Base-by-base conservation (phyloP, 2,888 invertebrate genomes). In the Osedax frankpressi region DNA sequence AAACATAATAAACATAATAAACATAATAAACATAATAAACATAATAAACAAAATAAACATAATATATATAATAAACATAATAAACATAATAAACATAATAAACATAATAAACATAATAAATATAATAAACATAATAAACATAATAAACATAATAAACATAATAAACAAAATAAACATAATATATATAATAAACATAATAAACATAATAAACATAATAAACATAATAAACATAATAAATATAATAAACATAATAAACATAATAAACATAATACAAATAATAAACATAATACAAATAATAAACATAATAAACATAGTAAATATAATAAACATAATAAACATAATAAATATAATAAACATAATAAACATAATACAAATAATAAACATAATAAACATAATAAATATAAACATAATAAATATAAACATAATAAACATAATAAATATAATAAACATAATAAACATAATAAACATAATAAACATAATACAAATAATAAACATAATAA, bases 131-230 rank as follows among this genome's bases (percentile, higher is more conserved):
- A 29, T 30, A 30, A 3, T n/a, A 70, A 70, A 14, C 19, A 70
- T 90, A 73, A 89, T 93, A 67, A 96, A 95, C 85, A 97, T 97
- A 89, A 88, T 94, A 80, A 76, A 76, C 71, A 62, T 60, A n/a
- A n/a, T n/a, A n/a, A n/a, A n/a, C n/a, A n/a, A n/a, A n/a, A n/a
- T n/a, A n/a, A n/a, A n/a, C n/a, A n/a, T n/a, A n/a, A n/a, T n/a
- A n/a, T n/a, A n/a, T n/a, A n/a, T n/a, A n/a, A n/a, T n/a, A n/a
- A n/a, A n/a, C n/a, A n/a, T n/a, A n/a, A n/a, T n/a, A n/a, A n/a
- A n/a, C n/a, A n/a, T n/a, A n/a, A n/a, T 44, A 44, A 11, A 11
- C 19, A 44, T 44, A 44, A 44, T 11, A 44, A 11, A 44, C 6
- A 44, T 44, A 44, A 11, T 19, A 44, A 11, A 6, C 11, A 19